Base-by-base conservation (phyloP, 1,140 invertebrate genomes). In the Cydia strobilella region DNA sequence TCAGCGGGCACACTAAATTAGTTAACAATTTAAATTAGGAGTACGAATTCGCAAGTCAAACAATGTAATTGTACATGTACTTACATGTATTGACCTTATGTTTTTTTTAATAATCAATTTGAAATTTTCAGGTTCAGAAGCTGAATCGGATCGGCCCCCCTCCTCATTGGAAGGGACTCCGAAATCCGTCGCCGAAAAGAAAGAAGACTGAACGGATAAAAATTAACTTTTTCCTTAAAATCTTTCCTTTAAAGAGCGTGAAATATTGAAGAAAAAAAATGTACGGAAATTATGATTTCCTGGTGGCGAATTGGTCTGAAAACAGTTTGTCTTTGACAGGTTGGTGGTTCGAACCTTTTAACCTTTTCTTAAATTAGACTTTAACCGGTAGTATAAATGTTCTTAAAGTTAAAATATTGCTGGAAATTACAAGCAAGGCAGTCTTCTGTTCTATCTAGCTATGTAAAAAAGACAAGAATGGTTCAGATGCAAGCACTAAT, bases 181-280 rank as follows among this genome's bases (percentile, higher is more conserved):
- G 81, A 88, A 90, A 84, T 84, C 86, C 77, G 80, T 81, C 27
- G 35, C 72, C 73, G 84, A 86, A 31, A 91, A 89, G 76, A 91
- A 91, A 90, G 82, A 91, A 91, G 90, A 91, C 90, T 91, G 90
- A 91, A 83, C 45, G 74, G 85, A 39, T 12, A 15, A 48, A 27
- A 42, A 71, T 4, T 51, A 42, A 39, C 65, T 3, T 39, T 35
- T 35, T 69, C 35, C 35, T 69, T 20, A 18, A 6, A 69, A 63
- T 27, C 59, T n/a, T 66, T 3, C 42, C 31, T 35, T 42, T 42
- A 66, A 7, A 31, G 31, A 35, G n/a, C 6, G 65, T n/a, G 65
- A 69, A 69, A 18, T 39, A 7, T 18, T 39, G 3, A n/a, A 15
- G 42, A 13, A 35, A 15, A 69, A 13, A 35, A 66, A 35, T n/a